Evolutionary conservation across 2,888 invertebrate genomes (phyloP).

Genomic region (Aphidius colemani): DNA sequence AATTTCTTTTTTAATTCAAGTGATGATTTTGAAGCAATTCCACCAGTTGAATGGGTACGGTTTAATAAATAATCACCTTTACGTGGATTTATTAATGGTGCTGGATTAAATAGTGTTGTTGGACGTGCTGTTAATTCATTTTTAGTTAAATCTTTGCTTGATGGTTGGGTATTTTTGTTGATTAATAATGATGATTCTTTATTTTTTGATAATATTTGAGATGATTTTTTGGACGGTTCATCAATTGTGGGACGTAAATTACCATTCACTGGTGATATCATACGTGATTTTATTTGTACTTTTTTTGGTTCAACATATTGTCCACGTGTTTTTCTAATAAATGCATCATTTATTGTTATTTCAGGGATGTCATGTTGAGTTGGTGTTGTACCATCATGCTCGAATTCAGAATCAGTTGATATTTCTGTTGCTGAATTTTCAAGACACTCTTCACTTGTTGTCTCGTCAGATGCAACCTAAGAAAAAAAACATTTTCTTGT

Average conservation of each 20-base stretch:
- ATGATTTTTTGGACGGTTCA: constrained; percentile 26
- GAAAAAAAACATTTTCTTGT: constrained; percentile 34
- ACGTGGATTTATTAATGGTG: constrained; percentile 65
- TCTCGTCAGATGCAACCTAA: constrained; percentile 71
- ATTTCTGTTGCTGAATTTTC: constrained; percentile 90
- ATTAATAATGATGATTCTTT: constrained; percentile 12
- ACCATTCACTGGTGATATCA: constrained; percentile 61
- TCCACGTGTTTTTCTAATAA: constrained; percentile 64
- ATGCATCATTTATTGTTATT: constrained; percentile 73
- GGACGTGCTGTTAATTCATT: constrained; percentile 10
- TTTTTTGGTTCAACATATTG: constrained; percentile 62
- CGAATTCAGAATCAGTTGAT: constrained; percentile 91
- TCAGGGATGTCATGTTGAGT: constrained; percentile 75
- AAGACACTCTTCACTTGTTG: constrained; percentile 70
- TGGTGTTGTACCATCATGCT: constrained; percentile 76
- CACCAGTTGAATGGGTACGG: constrained; percentile 84
- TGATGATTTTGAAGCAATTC: constrained; percentile 85
- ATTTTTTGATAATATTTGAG: constrained; percentile 20
- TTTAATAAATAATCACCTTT: constrained; percentile 79
- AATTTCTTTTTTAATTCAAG: constrained; percentile 85
- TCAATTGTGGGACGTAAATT: constrained; percentile 46
- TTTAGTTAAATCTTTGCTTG: neutral
- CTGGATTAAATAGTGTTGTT: constrained; percentile 22
- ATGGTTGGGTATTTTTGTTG: constrained; percentile 13
- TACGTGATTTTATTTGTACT: constrained; percentile 66